Percentiles rank a stretch among this genome's conserved stretches.
Conservation (phyloP, 2,888 invertebrate genomes). For the Linnaemya vulpina region DNA sequence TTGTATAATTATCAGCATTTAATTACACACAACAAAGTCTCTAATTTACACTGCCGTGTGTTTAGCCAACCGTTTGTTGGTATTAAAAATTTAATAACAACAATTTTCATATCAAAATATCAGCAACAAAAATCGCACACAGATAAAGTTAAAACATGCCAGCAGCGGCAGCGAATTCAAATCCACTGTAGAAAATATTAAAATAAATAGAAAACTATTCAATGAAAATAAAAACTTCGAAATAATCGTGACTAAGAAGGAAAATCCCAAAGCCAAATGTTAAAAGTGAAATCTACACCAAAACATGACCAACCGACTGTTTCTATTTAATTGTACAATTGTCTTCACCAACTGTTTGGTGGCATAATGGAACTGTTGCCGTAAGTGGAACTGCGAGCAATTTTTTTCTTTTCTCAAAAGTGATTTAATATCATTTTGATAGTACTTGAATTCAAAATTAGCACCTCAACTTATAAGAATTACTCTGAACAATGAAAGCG, state of each 20-base stretch:
- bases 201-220: background rate
- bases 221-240: constrained; percentile 24
- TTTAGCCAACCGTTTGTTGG: constrained; percentile 31
- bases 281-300: constrained; percentile 64
- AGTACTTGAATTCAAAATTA: constrained; percentile 57
- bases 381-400: background rate
- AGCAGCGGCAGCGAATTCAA: background rate
- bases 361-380: constrained; percentile 6
- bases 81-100: constrained; percentile 40
- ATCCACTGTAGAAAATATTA: background rate
- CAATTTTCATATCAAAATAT: constrained; percentile 40
- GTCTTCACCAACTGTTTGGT: background rate
- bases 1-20: constrained; percentile 32
- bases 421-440: constrained; percentile 47
- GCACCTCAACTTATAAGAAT: constrained; percentile 52
- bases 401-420: background rate
- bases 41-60: constrained; percentile 59
- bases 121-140: background rate
- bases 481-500: constrained; percentile 33
- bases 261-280: constrained; percentile 64
- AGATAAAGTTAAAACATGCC: background rate
- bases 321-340: background rate
- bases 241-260: constrained; percentile 55
- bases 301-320: constrained; percentile 9
- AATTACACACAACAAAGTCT: constrained; percentile 44